phyloP scores from a whole-genome alignment of 2,113 vertebrate species.

The Oceanodroma tethys region DNA sequence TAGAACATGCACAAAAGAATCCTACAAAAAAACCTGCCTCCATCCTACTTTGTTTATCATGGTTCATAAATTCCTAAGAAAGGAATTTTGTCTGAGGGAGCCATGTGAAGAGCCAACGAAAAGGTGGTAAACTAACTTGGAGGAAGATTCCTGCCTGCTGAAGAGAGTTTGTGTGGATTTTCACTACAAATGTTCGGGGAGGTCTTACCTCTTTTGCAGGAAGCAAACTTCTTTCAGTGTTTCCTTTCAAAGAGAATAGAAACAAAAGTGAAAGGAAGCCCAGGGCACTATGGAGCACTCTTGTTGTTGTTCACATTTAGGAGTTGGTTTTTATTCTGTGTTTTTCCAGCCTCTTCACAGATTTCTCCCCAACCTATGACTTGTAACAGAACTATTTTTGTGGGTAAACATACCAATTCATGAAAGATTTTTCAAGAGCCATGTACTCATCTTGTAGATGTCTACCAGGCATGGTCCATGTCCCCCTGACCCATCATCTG shows the following conservation, averaged over 20 bases:
- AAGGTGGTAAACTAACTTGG: neutral
- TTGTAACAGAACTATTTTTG: neutral
- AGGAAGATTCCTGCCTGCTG: neutral
- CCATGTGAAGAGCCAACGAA: neutral
- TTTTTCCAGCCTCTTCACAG: neutral
- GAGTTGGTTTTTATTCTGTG: neutral
- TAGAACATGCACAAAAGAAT: neutral
- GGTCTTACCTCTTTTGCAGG: neutral
- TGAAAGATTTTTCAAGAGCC: neutral
- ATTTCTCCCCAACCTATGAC: neutral
- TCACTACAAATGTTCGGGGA: neutral
- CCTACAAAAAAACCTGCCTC: neutral
- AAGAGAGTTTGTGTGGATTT: neutral
- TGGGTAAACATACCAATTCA: neutral
- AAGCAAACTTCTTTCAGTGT: neutral
- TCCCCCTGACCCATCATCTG: neutral
- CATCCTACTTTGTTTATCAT: neutral
- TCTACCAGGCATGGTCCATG: neutral
- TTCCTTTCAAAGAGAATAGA: neutral
- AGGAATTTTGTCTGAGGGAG: neutral
- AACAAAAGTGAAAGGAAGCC: conserved; percentile 24
- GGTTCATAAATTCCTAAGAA: neutral
- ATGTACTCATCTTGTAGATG: neutral
- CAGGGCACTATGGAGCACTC: neutral
- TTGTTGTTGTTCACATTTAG: neutral